phyloP scores from a whole-genome alignment of 2,797 vertebrate species.

The Eutrigla gurnardus region DNA sequence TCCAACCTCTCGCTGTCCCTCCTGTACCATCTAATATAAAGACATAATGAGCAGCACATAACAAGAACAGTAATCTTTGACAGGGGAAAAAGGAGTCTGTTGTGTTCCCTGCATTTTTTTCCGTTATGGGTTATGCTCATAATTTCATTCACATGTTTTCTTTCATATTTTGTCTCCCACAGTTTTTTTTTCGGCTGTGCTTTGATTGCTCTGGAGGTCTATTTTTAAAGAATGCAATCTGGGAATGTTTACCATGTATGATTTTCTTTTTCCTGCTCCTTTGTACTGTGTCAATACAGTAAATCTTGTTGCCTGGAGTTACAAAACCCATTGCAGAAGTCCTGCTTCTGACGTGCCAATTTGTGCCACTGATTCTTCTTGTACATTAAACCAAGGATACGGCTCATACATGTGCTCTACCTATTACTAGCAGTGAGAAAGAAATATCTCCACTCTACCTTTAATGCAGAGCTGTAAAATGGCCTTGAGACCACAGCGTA shows the following conservation, averaged over 20 bases:
- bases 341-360: neutral
- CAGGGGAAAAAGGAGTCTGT: conserved; percentile 7
- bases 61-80: conserved; percentile 12
- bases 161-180: conserved; percentile 58
- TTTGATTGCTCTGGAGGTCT: conserved; percentile 58
- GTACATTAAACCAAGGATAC: neutral
- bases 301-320: conserved; percentile 75
- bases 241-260: conserved; percentile 76
- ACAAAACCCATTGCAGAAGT: conserved; percentile 55
- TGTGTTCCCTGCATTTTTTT: conserved; percentile 41
- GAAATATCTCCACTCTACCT: neutral
- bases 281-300: conserved; percentile 73
- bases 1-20: conserved; percentile 31
- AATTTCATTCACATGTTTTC: conserved; percentile 61
- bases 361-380: neutral
- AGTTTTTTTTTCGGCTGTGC: conserved; percentile 21
- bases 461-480: conserved; percentile 3
- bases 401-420: neutral
- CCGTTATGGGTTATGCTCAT: conserved; percentile 54
- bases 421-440: neutral
- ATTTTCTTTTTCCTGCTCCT: conserved; percentile 66
- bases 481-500: too few species aligned
- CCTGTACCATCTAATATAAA: conserved; percentile 37
- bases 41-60: conserved; percentile 21
- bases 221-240: conserved; percentile 74